Evolutionary conservation across 2,888 invertebrate genomes (phyloP).

Genomic region (Tineola bisselliella): DNA sequence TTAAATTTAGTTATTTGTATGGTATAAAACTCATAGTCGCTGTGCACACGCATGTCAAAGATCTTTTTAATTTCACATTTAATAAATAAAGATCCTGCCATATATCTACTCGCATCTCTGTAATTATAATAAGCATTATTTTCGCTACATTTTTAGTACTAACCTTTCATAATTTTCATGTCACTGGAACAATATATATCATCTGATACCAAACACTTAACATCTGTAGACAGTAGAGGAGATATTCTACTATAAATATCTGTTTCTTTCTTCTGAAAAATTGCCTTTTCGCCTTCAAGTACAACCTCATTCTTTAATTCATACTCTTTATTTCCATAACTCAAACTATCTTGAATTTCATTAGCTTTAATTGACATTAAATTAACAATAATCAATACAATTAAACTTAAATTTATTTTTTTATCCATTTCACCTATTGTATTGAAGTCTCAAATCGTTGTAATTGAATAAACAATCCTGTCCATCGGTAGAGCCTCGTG

Average conservation of each 20-base stretch:
- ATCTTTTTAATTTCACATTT: no score
- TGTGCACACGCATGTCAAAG: no score
- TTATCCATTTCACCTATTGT: background rate
- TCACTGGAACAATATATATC: conserved; percentile 44
- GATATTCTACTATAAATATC: conserved; percentile 31
- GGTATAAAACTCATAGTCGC: no score
- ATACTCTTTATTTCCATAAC: conserved; percentile 34
- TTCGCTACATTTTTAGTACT: no score
- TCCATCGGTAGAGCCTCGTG: background rate
- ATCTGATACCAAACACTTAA: conserved; percentile 56
- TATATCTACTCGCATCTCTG: no score
- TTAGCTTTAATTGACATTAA: conserved; percentile 24
- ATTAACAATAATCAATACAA: background rate
- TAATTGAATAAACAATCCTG: background rate
- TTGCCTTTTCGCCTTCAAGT: conserved; percentile 31
- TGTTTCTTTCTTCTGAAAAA: conserved; percentile 27
- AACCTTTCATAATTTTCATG: conserved; percentile 50
- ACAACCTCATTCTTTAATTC: conserved; percentile 27
- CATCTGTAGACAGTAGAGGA: conserved; percentile 39
- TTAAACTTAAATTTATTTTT: background rate
- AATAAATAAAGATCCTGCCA: no score
- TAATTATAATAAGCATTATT: no score
- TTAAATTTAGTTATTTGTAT: no score
- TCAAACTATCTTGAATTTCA: conserved; percentile 28
- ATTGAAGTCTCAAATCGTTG: background rate